Conservation (phyloP, 2,888 invertebrate genomes). For the Metellina segmentata region DNA sequence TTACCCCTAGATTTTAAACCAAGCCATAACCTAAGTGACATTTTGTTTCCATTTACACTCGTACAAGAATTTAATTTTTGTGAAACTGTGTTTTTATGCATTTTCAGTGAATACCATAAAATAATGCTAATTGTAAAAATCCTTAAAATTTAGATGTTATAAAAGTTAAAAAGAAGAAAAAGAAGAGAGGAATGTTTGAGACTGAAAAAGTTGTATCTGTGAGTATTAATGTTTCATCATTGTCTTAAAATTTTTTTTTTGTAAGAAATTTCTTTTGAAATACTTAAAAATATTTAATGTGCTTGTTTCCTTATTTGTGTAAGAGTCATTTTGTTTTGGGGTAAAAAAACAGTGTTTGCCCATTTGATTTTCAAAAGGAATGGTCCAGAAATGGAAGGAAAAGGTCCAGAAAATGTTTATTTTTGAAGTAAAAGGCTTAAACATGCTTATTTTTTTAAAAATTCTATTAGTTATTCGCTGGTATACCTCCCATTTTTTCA, state of each 20-base stretch:
- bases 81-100: background rate
- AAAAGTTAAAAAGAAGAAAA: constrained; percentile 68
- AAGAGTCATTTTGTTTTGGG: too few relatives aligned
- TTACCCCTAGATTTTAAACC: too few relatives aligned
- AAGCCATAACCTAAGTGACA: background rate
- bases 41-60: background rate
- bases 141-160: constrained; percentile 48
- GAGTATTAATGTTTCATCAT: constrained; percentile 9
- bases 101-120: background rate
- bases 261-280: background rate
- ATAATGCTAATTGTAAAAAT: background rate
- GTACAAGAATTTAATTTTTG: background rate
- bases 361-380: too few relatives aligned
- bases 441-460: too few relatives aligned
- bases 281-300: background rate
- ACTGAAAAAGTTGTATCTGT: constrained; percentile 62
- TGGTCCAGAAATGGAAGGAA: too few relatives aligned
- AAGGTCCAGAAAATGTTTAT: too few relatives aligned
- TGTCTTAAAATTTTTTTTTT: background rate
- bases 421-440: too few relatives aligned
- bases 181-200: constrained; percentile 43
- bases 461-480: too few relatives aligned
- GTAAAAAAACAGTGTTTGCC: too few relatives aligned
- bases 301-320: too few relatives aligned
- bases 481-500: too few relatives aligned